phyloP scores from a whole-genome alignment of 2,113 vertebrate genomes.

The Australoheros scitulus region DNA sequence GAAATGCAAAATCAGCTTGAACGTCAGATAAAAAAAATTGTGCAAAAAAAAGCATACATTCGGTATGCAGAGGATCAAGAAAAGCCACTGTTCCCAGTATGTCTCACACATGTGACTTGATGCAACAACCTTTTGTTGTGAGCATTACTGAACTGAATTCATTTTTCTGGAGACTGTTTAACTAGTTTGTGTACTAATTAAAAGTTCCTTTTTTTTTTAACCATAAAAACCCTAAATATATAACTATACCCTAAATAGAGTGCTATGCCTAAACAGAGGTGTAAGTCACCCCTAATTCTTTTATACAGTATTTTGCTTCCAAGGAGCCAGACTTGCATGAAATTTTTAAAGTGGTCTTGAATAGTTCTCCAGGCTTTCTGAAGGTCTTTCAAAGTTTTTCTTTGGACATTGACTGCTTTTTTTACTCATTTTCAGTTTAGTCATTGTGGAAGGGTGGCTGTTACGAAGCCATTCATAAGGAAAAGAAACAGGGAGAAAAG shows the following conservation, averaged over 20 bases:
- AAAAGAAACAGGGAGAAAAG: background rate
- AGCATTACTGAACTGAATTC: background rate
- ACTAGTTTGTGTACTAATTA: background rate
- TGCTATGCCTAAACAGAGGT: background rate
- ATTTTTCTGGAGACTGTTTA: background rate
- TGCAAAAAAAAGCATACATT: too few relatives aligned
- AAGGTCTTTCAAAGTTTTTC: accelerated
- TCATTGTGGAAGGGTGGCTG: accelerated
- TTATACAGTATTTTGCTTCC: background rate
- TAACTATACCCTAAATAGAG: background rate
- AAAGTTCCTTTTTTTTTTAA: background rate
- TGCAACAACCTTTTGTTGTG: background rate
- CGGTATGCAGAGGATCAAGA: background rate
- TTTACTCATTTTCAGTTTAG: background rate
- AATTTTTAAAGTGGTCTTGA: accelerated
- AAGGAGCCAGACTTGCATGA: background rate
- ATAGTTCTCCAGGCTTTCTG: background rate
- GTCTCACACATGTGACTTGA: background rate
- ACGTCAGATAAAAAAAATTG: background rate
- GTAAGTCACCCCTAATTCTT: background rate
- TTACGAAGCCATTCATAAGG: background rate
- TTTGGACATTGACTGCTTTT: background rate
- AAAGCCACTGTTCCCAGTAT: background rate
- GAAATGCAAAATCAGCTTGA: background rate
- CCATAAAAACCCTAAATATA: background rate